Percentiles rank a stretch among this genome's conserved stretches.
These are phyloP conservation scores for Hypanus sabinus DNA, from an alignment of 2,113 vertebrate genomes.

Conservation along the genomic window DNA sequence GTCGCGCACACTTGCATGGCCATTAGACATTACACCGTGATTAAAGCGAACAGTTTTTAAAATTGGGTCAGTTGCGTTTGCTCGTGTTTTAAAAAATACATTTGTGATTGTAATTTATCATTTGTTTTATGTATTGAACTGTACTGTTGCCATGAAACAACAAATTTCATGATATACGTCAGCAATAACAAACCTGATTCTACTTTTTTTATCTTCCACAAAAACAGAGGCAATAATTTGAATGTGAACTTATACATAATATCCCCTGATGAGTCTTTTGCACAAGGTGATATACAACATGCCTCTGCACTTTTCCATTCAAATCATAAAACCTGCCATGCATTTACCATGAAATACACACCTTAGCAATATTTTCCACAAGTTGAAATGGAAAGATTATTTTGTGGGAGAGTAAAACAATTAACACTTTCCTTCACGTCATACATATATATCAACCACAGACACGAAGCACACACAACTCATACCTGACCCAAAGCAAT, in stretches of 20 bases:
- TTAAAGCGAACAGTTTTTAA: too few species aligned
- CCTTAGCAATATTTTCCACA: neutral
- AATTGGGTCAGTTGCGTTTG: too few species aligned
- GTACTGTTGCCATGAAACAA: too few species aligned
- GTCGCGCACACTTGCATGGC: too few species aligned
- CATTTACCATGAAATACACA: neutral
- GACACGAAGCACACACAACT: neutral
- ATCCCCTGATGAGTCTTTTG: neutral
- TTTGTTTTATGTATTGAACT: too few species aligned
- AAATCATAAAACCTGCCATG: neutral
- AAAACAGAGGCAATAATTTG: neutral
- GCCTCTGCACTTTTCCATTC: neutral
- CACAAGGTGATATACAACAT: neutral
- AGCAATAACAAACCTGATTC: too few species aligned
- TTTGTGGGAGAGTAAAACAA: neutral
- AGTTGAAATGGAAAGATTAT: neutral
- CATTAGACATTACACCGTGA: too few species aligned
- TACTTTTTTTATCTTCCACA: neutral
- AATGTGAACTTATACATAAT: neutral
- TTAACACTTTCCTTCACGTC: neutral
- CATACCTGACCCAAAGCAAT: neutral
- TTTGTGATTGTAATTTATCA: too few species aligned
- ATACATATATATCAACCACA: neutral
- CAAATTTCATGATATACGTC: too few species aligned
- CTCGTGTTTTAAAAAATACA: too few species aligned